phyloP scores from a whole-genome alignment of 2,113 vertebrate genomes.

The Brevimyrus niger region DNA sequence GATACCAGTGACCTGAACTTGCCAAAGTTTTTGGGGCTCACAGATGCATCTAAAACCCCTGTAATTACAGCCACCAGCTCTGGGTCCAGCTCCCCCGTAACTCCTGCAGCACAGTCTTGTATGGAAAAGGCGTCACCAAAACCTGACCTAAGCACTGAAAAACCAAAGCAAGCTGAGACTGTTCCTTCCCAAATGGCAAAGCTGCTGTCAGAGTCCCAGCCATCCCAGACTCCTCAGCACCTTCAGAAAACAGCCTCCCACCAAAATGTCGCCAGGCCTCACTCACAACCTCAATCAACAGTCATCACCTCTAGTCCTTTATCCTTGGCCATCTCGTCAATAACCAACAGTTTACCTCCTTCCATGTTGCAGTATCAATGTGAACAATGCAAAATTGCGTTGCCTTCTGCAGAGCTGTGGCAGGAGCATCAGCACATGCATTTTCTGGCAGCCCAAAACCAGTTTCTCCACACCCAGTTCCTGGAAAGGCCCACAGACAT shows the following conservation, averaged over 20 bases:
- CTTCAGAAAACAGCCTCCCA: constrained; percentile 76
- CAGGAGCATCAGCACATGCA: constrained; percentile 99
- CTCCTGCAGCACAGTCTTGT: constrained; percentile 81
- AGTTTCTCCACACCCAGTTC: constrained; percentile 95
- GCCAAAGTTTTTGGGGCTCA: constrained; percentile 53
- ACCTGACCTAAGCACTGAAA: constrained; percentile 72
- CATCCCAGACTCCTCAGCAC: constrained; percentile 70
- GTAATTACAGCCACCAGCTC: constrained; percentile 71
- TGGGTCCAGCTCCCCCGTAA: constrained; percentile 82
- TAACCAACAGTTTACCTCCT: constrained; percentile 92
- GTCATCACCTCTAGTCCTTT: constrained; percentile 84
- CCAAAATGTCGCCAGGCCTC: constrained; percentile 72
- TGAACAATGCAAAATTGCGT: constrained; percentile 95
- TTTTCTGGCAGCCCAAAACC: constrained; percentile 96
- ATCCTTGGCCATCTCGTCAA: constrained; percentile 79
- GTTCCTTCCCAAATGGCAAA: constrained; percentile 71
- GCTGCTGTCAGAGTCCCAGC: constrained; percentile 65
- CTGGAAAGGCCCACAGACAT: constrained; percentile 95
- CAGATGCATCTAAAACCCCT: constrained; percentile 59
- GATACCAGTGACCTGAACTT: constrained; percentile 68
- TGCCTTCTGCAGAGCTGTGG: constrained; percentile 93
- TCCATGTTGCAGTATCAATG: constrained; percentile 97
- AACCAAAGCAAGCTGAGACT: constrained; percentile 76
- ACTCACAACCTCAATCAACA: constrained; percentile 84
- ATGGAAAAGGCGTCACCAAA: constrained; percentile 84